These are phyloP conservation scores for Zygogramma bicolorata DNA, from an alignment of 2,888 invertebrate species.

Conservation along the genomic window DNA sequence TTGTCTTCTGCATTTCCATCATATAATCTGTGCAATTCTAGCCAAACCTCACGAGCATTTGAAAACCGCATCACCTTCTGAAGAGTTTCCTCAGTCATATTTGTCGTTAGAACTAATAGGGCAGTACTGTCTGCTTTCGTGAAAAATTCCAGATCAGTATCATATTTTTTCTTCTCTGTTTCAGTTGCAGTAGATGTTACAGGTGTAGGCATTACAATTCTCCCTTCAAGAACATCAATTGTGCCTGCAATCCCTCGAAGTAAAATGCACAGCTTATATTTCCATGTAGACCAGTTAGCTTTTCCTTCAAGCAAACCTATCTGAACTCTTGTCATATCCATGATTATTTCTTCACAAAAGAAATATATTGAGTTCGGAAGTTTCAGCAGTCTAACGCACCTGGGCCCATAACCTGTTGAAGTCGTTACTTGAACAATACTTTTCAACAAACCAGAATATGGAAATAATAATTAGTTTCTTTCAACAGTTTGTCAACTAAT, in stretches of 20 bases:
- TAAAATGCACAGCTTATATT: background rate
- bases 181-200: background rate
- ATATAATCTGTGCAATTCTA: conserved; percentile 39
- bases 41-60: conserved; percentile 39
- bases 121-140: background rate
- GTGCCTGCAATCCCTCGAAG: background rate
- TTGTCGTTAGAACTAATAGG: conserved; percentile 24
- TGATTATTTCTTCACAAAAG: no score
- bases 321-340: background rate
- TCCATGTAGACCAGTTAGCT: background rate
- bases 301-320: background rate
- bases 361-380: no score
- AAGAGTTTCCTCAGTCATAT: conserved; percentile 41
- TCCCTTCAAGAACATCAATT: background rate
- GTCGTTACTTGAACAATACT: no score
- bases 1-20: conserved; percentile 42
- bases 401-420: no score
- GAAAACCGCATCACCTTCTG: conserved; percentile 33
- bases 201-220: background rate
- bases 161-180: background rate
- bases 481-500: no score
- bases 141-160: background rate
- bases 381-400: no score
- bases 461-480: no score
- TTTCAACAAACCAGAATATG: no score